phyloP scores from a whole-genome alignment of 2,888 invertebrate genomes.

The Choreutis nemorana region DNA sequence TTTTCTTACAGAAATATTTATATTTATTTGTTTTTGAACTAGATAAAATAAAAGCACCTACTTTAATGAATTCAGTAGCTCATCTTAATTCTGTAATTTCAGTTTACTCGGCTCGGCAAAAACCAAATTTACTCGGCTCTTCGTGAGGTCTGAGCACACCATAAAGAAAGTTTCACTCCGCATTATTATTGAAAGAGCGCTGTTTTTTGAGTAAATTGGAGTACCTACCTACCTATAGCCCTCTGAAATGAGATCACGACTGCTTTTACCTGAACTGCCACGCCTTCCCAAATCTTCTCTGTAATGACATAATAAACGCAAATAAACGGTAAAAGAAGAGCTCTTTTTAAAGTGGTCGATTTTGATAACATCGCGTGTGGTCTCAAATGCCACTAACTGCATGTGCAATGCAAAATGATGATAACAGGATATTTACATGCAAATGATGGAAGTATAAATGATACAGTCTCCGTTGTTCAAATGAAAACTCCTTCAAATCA shows the following conservation, averaged over 20 bases:
- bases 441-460: slow-evolving; percentile 31
- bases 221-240: slow-evolving; percentile 32
- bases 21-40: no score
- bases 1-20: no score
- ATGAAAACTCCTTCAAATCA: no score
- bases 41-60: no score
- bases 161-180: slow-evolving; percentile 26
- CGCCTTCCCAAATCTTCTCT: slow-evolving; percentile 17
- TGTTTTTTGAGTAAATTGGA: slow-evolving; percentile 32
- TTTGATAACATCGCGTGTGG: slow-evolving; percentile 43
- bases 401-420: no score
- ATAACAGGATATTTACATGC: slow-evolving; percentile 25
- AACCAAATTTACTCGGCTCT: no score
- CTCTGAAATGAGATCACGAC: slow-evolving; percentile 27
- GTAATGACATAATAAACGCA: slow-evolving; percentile 14
- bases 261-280: slow-evolving; percentile 20
- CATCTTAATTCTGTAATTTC: no score
- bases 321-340: slow-evolving; percentile 19
- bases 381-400: slow-evolving; percentile 23
- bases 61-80: no score
- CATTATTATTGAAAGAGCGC: slow-evolving; percentile 19
- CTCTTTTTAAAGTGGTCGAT: slow-evolving; percentile 21
- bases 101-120: no score
- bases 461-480: slow-evolving; percentile 21
- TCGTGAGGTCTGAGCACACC: slow-evolving; percentile 13